phyloP scores from a whole-genome alignment of 2,888 invertebrate species.

The Harmothoe impar region DNA sequence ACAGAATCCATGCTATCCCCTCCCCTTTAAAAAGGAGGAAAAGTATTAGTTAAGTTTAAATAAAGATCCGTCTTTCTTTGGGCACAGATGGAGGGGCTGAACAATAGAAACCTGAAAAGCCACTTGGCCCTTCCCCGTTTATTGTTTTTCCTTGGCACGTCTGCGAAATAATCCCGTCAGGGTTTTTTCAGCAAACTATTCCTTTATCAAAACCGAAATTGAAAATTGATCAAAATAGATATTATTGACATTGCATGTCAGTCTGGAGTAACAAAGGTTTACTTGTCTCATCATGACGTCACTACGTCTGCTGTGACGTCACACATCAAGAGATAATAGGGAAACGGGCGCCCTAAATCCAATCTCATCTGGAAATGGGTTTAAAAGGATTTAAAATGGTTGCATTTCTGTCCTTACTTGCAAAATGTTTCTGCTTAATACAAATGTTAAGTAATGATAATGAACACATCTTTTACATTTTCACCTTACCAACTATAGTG shows the following conservation, averaged over 20 bases:
- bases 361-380: neutral
- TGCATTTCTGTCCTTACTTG: neutral
- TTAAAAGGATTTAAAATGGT: neutral
- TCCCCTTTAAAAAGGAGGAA: no score
- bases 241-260: constrained; percentile 1
- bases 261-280: neutral
- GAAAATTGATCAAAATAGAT: constrained; percentile 15
- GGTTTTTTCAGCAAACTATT: neutral
- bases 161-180: neutral
- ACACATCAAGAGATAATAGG: neutral
- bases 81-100: neutral
- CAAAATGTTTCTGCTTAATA: no score
- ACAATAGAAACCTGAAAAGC: constrained; percentile 14
- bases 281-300: neutral
- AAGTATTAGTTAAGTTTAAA: neutral
- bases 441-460: no score
- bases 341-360: neutral
- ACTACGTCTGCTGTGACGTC: neutral
- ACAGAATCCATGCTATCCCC: no score
- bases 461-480: no score
- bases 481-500: no score
- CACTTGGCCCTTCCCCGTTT: neutral
- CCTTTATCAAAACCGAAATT: neutral
- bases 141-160: neutral
- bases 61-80: neutral